These are phyloP conservation scores for Plumapathes pennacea DNA, from an alignment of 92 coral and sea anemone species.

Conservation along the genomic window DNA sequence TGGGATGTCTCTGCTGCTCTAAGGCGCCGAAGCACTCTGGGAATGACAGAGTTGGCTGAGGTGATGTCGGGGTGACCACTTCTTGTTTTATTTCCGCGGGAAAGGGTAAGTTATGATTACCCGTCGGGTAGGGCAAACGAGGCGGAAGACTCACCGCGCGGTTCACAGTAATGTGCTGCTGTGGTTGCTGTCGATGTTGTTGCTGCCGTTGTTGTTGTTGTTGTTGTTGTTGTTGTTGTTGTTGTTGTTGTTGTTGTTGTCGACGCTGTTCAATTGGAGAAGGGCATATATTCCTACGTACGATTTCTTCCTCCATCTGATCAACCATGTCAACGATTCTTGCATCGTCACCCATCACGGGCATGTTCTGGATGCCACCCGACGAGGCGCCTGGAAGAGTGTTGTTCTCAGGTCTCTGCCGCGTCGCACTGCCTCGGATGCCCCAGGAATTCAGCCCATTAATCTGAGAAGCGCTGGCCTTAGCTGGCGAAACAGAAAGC, in stretches of 20 bases:
- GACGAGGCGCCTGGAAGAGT: slow-evolving; percentile 2
- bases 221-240: too few species aligned
- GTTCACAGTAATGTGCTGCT: not conserved
- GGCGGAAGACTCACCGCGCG: not conserved
- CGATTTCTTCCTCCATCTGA: slow-evolving; percentile 6
- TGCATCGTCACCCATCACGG: slow-evolving; percentile 15
- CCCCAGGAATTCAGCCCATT: too few species aligned
- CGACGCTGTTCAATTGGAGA: slow-evolving; percentile 1
- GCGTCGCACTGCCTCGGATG: too few species aligned
- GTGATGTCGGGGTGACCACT: slow-evolving; percentile 60
- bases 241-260: too few species aligned
- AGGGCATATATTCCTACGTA: not conserved
- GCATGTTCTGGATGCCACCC: slow-evolving; percentile 29
- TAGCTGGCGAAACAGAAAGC: too few species aligned
- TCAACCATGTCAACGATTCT: slow-evolving; percentile 15
- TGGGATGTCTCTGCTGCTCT: slow-evolving; percentile 11
- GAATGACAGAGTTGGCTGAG: slow-evolving; percentile 37
- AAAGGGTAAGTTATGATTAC: too few species aligned
- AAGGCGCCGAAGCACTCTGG: slow-evolving; percentile 27
- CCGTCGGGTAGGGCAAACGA: too few species aligned
- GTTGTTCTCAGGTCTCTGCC: too few species aligned
- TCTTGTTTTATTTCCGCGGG: slow-evolving; percentile 74
- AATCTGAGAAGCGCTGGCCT: too few species aligned
- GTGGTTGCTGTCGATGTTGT: slow-evolving; percentile 1
- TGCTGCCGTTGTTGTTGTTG: not conserved